Conservation (phyloP, 2,797 vertebrate species). For the Pachyuromys duprasi region DNA sequence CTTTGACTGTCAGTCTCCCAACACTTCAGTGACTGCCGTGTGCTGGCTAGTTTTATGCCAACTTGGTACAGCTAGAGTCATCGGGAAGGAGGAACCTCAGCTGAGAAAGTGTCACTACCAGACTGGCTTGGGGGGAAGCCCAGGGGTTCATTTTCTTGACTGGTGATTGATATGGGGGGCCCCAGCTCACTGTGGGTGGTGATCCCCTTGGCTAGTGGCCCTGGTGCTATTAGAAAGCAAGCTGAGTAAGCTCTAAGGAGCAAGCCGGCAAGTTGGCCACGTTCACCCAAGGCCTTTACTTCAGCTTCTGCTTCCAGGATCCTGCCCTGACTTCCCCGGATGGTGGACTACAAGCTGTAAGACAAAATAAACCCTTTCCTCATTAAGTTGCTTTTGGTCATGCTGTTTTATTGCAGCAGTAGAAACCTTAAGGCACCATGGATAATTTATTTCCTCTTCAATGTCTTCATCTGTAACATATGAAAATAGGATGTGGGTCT, state of each 20-base stretch:
- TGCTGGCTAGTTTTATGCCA: not conserved
- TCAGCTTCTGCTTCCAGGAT: not conserved
- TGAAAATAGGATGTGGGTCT: not conserved
- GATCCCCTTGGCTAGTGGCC: not conserved
- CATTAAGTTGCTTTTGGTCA: not conserved
- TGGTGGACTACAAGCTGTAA: not conserved
- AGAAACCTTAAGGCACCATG: not conserved
- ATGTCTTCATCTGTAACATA: not conserved
- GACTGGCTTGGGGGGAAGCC: not conserved
- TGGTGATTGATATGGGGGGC: no score
- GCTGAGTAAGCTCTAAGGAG: not conserved
- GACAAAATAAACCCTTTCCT: not conserved
- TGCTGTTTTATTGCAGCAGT: not conserved
- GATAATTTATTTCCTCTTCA: rapidly evolving
- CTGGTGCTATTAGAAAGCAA: not conserved
- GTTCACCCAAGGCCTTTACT: not conserved
- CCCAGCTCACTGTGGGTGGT: not conserved
- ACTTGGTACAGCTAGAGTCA: not conserved
- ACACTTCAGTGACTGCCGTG: not conserved
- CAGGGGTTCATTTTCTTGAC: not conserved
- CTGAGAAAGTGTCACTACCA: not conserved
- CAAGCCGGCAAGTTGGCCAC: not conserved
- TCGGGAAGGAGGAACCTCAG: not conserved
- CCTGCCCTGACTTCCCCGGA: not conserved
- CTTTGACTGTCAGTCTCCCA: not conserved